Percentiles rank a stretch among this genome's conserved stretches.
Conservation (phyloP, 2,113 vertebrate species). For the Python bivittatus region DNA sequence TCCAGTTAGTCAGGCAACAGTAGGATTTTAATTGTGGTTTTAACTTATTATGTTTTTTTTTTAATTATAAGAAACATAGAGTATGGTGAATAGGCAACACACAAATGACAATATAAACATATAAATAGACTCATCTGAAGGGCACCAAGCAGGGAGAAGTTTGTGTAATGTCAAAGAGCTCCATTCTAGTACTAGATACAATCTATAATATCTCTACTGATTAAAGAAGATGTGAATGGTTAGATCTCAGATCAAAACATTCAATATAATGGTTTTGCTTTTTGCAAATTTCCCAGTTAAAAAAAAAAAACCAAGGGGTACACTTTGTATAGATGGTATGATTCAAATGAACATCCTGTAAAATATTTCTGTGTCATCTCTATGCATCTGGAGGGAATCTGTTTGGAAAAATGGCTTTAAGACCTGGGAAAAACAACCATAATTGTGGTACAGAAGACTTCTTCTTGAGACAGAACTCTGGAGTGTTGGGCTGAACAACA, state of each 20-base stretch:
- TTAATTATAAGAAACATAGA: too few relatives aligned
- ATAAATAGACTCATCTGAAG: neutral
- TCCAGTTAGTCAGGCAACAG: too few relatives aligned
- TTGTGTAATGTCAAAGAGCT: too few relatives aligned
- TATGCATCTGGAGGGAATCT: neutral
- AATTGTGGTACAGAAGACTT: neutral
- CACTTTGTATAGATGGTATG: neutral
- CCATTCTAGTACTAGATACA: neutral
- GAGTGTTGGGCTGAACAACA: slow-evolving; percentile 14
- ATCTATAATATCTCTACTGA: neutral
- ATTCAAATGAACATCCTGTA: neutral
- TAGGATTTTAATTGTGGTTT: too few relatives aligned
- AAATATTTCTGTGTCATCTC: neutral
- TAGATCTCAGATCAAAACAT: neutral
- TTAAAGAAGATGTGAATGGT: neutral
- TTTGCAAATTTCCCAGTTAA: neutral
- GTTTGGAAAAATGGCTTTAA: neutral
- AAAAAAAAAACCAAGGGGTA: neutral
- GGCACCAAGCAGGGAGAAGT: too few relatives aligned
- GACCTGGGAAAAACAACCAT: neutral
- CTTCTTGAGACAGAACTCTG: neutral
- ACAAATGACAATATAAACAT: too few relatives aligned
- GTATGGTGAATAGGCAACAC: too few relatives aligned
- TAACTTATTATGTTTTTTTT: too few relatives aligned
- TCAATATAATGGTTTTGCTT: neutral